phyloP scores from a whole-genome alignment of 1,140 invertebrate species.

The Panagrolaimus sp. region DNA sequence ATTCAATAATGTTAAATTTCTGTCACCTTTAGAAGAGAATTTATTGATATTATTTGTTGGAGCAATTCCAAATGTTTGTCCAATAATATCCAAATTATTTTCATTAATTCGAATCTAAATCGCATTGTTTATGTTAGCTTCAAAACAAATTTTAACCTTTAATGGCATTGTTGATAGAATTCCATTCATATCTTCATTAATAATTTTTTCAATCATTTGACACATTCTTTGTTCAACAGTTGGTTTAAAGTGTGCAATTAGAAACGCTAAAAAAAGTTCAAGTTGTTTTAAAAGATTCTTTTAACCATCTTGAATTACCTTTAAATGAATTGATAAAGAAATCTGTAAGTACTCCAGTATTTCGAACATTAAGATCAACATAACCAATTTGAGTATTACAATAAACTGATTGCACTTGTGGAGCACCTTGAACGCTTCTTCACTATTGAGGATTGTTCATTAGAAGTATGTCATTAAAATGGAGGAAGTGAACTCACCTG shows the following conservation, averaged over 20 bases:
- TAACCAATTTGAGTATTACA: conserved; percentile 53
- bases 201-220: conserved; percentile 56
- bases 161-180: conserved; percentile 54
- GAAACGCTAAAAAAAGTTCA: conserved; percentile 44
- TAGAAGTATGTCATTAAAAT: background rate
- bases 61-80: conserved; percentile 48
- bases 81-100: conserved; percentile 53
- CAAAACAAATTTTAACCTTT: conserved; percentile 34
- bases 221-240: conserved; percentile 57
- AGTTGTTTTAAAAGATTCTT: background rate
- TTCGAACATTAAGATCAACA: conserved; percentile 56
- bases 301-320: conserved; percentile 29
- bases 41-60: conserved; percentile 18
- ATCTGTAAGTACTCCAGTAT: conserved; percentile 57
- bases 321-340: conserved; percentile 58
- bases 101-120: conserved; percentile 53
- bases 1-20: conserved; percentile 53
- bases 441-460: conserved; percentile 37
- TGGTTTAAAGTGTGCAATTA: conserved; percentile 54
- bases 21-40: conserved; percentile 24
- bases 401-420: conserved; percentile 49
- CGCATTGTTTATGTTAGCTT: background rate
- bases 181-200: conserved; percentile 55
- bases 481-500: conserved; percentile 35
- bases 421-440: conserved; percentile 51